Evolutionary conservation across 2,797 vertebrate genomes (phyloP).

Genomic region (Parauchenoglanis punctatus): DNA sequence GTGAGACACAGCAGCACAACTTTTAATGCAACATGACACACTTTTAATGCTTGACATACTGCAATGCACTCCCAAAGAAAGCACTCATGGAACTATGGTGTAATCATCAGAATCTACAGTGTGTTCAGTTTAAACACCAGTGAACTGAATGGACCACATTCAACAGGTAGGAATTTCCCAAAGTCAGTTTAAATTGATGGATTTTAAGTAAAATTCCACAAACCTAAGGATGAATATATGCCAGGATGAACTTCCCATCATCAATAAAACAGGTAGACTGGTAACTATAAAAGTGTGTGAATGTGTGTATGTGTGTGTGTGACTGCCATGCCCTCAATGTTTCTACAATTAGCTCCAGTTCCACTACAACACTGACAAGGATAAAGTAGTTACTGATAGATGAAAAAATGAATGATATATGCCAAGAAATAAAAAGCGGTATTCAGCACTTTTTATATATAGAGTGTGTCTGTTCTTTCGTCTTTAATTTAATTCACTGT

Average conservation of each 20-base stretch:
- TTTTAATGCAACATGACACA: neutral
- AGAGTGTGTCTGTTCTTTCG: neutral
- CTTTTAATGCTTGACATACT: constrained; percentile 5
- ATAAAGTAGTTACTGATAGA: neutral
- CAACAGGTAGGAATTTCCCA: neutral
- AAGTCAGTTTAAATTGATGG: neutral
- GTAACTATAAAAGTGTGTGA: neutral
- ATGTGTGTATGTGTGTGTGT: neutral
- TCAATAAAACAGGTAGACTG: neutral
- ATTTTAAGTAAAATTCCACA: neutral
- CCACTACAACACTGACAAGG: neutral
- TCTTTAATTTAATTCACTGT: constrained; percentile 3
- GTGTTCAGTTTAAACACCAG: neutral
- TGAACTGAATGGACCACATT: neutral
- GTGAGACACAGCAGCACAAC: neutral
- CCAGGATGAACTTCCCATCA: neutral
- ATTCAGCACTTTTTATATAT: constrained; percentile 10
- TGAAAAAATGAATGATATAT: neutral
- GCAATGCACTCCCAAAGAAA: neutral
- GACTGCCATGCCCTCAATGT: neutral
- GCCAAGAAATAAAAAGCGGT: neutral
- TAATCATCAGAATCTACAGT: neutral
- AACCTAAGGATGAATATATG: neutral
- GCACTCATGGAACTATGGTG: neutral
- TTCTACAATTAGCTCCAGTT: neutral